phyloP scores from a whole-genome alignment of 2,797 vertebrate species.

The Lerista edwardsae region DNA sequence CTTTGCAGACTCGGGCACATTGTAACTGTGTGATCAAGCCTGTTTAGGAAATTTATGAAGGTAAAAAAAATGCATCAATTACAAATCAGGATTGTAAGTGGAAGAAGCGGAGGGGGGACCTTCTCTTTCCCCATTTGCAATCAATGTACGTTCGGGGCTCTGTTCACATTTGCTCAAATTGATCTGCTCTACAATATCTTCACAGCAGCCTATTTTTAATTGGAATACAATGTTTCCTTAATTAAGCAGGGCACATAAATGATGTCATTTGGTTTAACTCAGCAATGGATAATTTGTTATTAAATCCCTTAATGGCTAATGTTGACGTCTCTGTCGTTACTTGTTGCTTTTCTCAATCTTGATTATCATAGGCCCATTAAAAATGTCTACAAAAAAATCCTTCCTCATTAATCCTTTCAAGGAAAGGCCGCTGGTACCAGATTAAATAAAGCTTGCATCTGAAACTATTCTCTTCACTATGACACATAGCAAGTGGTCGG shows the following conservation, averaged over 20 bases:
- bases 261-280: slow-evolving; percentile 39
- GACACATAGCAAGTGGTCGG: slow-evolving; percentile 86
- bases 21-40: rapidly evolving
- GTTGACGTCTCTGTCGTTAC: slow-evolving; percentile 72
- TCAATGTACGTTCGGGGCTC: slow-evolving; percentile 43
- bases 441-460: slow-evolving; percentile 72
- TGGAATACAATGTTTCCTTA: slow-evolving; percentile 44
- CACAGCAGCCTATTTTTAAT: slow-evolving; percentile 25
- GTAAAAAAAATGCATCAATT: not conserved
- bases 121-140: slow-evolving; percentile 15
- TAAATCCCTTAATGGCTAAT: slow-evolving; percentile 67
- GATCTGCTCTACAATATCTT: slow-evolving; percentile 32
- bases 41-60: not conserved
- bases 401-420: slow-evolving; percentile 72
- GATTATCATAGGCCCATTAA: slow-evolving; percentile 68
- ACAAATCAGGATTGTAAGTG: not conserved
- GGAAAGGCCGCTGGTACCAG: slow-evolving; percentile 65
- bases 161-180: slow-evolving; percentile 49
- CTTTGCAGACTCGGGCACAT: not conserved
- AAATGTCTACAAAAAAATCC: slow-evolving; percentile 53
- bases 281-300: slow-evolving; percentile 70
- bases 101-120: not conserved
- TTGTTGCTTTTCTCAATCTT: slow-evolving; percentile 63
- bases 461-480: slow-evolving; percentile 77
- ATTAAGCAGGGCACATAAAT: slow-evolving; percentile 46